These are phyloP conservation scores for Acrocephalus kingi DNA, from an alignment of 2,113 vertebrate genomes.

Conservation along the genomic window DNA sequence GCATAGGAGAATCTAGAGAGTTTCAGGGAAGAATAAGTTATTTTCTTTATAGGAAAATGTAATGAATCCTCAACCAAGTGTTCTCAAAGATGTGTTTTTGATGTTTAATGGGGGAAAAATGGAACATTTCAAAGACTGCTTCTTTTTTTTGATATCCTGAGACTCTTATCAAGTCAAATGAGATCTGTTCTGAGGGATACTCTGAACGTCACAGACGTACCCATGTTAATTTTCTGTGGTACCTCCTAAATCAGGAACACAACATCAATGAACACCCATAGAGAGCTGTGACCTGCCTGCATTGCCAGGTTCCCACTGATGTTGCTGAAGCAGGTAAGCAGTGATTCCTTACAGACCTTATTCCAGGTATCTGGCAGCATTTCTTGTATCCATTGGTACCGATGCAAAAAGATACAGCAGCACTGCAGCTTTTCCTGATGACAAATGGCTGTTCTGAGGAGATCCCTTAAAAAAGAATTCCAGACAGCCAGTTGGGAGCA, in stretches of 20 bases:
- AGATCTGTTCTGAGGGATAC: background rate
- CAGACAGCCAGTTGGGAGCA: background rate
- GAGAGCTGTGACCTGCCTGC: background rate
- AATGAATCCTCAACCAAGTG: background rate
- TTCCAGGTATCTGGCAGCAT: background rate
- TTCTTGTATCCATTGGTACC: background rate
- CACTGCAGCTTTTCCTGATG: background rate
- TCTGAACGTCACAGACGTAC: fast-evolving
- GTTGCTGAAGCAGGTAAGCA: background rate
- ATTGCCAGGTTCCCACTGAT: background rate
- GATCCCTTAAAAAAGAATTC: background rate
- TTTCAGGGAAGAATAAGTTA: background rate
- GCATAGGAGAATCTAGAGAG: background rate
- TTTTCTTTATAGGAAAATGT: background rate
- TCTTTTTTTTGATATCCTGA: background rate
- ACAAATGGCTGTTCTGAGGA: background rate
- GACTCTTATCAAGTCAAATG: background rate
- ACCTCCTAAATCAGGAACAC: background rate
- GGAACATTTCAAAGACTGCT: background rate
- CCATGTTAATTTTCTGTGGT: background rate
- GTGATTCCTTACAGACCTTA: background rate
- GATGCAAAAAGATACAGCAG: background rate
- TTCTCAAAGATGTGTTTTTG: background rate
- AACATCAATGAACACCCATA: fast-evolving
- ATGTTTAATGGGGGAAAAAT: background rate